These are phyloP conservation scores for Falco naumanni DNA, from an alignment of 2,797 vertebrate genomes.

Conservation along the genomic window DNA sequence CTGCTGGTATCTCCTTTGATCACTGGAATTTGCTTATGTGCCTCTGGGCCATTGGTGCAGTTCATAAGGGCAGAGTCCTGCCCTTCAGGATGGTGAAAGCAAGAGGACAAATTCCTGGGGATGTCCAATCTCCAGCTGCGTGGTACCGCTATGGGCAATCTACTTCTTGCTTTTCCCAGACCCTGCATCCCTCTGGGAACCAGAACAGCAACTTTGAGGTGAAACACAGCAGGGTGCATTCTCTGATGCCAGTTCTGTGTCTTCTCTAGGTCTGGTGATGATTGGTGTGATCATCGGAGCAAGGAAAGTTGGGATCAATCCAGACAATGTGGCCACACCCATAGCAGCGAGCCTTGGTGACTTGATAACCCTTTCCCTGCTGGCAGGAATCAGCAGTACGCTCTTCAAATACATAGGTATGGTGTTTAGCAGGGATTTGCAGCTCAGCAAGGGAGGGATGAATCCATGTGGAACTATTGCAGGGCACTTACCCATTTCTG, in stretches of 20 bases:
- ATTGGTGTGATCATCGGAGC: slow-evolving; percentile 89
- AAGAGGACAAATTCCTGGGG: background rate
- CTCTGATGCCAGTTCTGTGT: slow-evolving; percentile 7
- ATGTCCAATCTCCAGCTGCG: background rate
- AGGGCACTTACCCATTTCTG: background rate
- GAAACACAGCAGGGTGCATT: background rate
- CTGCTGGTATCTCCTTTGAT: slow-evolving; percentile 51
- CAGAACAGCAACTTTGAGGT: background rate
- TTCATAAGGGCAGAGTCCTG: slow-evolving; percentile 28
- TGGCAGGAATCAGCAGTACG: slow-evolving; percentile 88
- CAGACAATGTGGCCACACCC: slow-evolving; percentile 95
- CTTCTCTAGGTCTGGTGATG: slow-evolving; percentile 87
- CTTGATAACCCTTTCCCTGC: slow-evolving; percentile 89
- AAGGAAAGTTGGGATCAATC: slow-evolving; percentile 91
- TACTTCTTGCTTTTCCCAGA: background rate
- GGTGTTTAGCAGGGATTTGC: background rate
- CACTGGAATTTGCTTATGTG: slow-evolving; percentile 42
- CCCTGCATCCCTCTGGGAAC: background rate
- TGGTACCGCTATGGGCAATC: background rate
- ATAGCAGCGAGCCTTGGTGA: slow-evolving; percentile 96
- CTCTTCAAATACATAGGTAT: slow-evolving; percentile 87
- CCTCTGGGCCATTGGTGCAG: slow-evolving; percentile 9
- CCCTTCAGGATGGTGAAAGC: slow-evolving; percentile 12
- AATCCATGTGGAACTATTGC: background rate
- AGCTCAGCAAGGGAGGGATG: background rate